A percentile compares a stretch with the other conserved stretches of the same genome.
Conservation (phyloP, 1,140 invertebrate species). For the Grapholita molesta region DNA sequence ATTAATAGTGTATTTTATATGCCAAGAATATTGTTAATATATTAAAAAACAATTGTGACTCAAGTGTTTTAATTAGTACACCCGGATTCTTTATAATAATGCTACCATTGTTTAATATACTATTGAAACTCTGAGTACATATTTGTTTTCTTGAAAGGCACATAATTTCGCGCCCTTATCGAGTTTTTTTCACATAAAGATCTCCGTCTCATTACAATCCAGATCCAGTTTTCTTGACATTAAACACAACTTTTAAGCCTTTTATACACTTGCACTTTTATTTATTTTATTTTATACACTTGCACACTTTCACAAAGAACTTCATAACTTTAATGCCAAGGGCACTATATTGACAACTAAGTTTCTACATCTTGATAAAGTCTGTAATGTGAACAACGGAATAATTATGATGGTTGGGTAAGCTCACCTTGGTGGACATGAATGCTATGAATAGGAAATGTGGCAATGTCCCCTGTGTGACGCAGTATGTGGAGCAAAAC, state of each 20-base stretch:
- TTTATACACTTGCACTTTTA: background rate
- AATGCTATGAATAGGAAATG: conserved; percentile 20
- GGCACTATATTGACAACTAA: background rate
- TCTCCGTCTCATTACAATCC: background rate
- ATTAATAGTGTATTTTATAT: too few relatives aligned
- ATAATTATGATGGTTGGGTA: conserved; percentile 2
- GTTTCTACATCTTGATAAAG: conserved; percentile 8
- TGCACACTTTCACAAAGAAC: too few relatives aligned
- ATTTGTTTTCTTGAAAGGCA: too few relatives aligned
- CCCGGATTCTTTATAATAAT: too few relatives aligned
- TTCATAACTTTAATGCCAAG: background rate
- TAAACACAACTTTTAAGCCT: background rate
- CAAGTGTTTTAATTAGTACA: too few relatives aligned
- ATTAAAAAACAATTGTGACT: too few relatives aligned
- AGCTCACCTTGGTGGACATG: background rate
- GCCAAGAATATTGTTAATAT: too few relatives aligned
- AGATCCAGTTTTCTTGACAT: background rate
- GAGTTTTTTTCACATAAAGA: background rate
- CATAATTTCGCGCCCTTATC: too few relatives aligned
- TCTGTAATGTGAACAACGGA: background rate
- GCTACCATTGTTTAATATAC: too few relatives aligned
- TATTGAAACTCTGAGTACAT: too few relatives aligned
- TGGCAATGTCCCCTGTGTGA: conserved; percentile 22
- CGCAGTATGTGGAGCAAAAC: conserved; percentile 30
- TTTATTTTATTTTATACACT: too few relatives aligned